phyloP scores from a whole-genome alignment of 2,797 vertebrate species.

The Sebastes miniatus region DNA sequence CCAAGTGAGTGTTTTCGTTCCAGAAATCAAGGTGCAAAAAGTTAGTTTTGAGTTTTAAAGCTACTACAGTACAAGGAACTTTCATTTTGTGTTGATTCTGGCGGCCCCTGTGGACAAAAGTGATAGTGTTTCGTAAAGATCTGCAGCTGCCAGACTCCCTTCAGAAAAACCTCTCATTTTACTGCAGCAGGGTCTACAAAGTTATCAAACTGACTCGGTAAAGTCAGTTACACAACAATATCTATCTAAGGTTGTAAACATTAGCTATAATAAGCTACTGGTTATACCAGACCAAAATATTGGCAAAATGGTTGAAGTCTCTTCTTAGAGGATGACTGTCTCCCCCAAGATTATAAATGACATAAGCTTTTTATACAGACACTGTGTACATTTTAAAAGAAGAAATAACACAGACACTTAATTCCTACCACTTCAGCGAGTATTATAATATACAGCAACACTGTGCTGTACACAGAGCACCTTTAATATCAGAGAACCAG shows the following conservation, averaged over 20 bases:
- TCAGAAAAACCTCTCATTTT: not conserved
- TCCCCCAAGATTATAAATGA: accelerated
- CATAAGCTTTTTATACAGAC: too few species aligned
- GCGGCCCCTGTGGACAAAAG: not conserved
- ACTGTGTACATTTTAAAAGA: too few species aligned
- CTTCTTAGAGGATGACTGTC: not conserved
- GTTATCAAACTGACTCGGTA: not conserved
- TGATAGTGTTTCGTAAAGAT: not conserved
- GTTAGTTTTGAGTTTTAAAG: not conserved
- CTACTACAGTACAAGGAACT: not conserved
- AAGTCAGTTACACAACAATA: not conserved
- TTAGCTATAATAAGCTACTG: not conserved
- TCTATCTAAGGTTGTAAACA: not conserved
- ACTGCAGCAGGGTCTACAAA: not conserved
- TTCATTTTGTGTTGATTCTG: not conserved
- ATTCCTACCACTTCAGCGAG: too few species aligned
- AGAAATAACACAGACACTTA: too few species aligned
- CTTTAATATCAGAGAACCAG: not conserved
- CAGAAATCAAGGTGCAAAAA: not conserved
- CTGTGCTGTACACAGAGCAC: too few species aligned
- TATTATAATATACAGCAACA: too few species aligned
- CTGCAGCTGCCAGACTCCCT: not conserved
- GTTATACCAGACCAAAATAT: not conserved
- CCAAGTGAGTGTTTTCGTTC: too few species aligned
- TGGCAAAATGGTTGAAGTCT: not conserved